Percentiles rank a stretch among this genome's conserved stretches.
These are phyloP conservation scores for Chaetops frenatus DNA, from an alignment of 2,113 vertebrate genomes.

Conservation along the genomic window DNA sequence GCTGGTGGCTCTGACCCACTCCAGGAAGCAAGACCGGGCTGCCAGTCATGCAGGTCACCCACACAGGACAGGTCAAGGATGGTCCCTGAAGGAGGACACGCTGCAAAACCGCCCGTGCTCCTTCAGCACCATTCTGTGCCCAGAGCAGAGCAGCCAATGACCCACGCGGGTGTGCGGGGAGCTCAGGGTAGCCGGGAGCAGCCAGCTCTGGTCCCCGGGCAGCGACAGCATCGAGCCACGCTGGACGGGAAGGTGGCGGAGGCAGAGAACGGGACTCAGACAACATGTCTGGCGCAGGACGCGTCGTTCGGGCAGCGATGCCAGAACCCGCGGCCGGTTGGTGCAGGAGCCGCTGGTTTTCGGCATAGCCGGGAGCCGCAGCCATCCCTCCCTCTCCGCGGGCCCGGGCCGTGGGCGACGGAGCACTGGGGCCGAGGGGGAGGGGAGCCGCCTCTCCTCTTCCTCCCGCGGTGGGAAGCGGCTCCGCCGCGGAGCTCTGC, in stretches of 20 bases:
- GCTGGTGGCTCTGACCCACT: not conserved
- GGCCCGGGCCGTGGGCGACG: not conserved
- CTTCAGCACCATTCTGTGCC: not conserved
- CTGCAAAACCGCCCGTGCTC: not conserved
- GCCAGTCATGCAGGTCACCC: not conserved
- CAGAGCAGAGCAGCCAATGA: rapidly evolving
- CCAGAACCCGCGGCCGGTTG: not conserved
- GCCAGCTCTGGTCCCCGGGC: not conserved
- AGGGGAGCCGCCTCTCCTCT: slow-evolving; percentile 4
- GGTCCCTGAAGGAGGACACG: not conserved
- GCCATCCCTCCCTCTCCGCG: not conserved
- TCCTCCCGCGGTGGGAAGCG: slow-evolving; percentile 17
- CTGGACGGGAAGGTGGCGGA: not conserved
- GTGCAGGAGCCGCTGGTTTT: not conserved
- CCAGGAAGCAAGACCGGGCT: not conserved
- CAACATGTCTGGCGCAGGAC: slow-evolving; percentile 4
- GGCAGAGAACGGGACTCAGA: not conserved
- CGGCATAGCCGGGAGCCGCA: not conserved
- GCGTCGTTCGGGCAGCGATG: not conserved
- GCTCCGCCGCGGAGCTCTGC: not conserved
- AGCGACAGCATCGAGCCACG: not conserved
- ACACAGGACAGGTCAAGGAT: rapidly evolving
- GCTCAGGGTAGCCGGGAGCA: not conserved
- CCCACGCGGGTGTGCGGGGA: no score
- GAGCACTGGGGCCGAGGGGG: not conserved